phyloP scores from a whole-genome alignment of 37 sponge, comb jelly and placozoan species.

The Halichondria panicea region DNA sequence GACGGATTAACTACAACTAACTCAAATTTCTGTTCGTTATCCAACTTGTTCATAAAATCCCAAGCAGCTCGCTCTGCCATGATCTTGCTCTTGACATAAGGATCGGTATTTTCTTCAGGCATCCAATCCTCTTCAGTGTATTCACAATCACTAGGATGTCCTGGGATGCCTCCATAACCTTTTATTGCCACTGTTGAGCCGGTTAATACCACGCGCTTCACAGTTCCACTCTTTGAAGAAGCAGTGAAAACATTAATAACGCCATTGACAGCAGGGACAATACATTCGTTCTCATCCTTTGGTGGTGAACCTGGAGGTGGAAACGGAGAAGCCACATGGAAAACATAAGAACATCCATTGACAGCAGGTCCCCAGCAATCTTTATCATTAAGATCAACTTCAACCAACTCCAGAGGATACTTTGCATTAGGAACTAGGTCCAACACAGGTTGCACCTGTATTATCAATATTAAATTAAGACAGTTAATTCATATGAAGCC shows the following conservation, averaged over 20 bases:
- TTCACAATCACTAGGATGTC: slow-evolving; percentile 1
- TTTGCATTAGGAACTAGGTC: slow-evolving; percentile 36
- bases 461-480: too few relatives aligned
- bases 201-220: slow-evolving; percentile 71
- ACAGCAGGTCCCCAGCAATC: slow-evolving; percentile 65
- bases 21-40: slow-evolving; percentile 59
- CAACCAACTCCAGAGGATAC: slow-evolving; percentile 56
- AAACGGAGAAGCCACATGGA: slow-evolving; percentile 72
- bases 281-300: slow-evolving; percentile 4
- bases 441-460: slow-evolving; percentile 36
- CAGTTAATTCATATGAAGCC: too few relatives aligned
- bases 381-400: slow-evolving; percentile 52
- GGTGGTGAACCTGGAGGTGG: background rate
- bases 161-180: background rate
- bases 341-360: slow-evolving; percentile 53
- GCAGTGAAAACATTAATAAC: slow-evolving; percentile 57
- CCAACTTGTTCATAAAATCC: slow-evolving; percentile 44
- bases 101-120: background rate
- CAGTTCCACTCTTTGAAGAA: slow-evolving; percentile 39
- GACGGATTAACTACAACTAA: slow-evolving; percentile 58
- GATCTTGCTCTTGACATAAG: slow-evolving; percentile 64
- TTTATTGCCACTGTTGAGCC: slow-evolving; percentile 60
- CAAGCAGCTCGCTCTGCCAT: slow-evolving; percentile 75
- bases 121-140: slow-evolving; percentile 74
- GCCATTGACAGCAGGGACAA: slow-evolving; percentile 56